Base-by-base conservation (phyloP, 2,888 invertebrate species). In the Rhodophaea formosa region DNA sequence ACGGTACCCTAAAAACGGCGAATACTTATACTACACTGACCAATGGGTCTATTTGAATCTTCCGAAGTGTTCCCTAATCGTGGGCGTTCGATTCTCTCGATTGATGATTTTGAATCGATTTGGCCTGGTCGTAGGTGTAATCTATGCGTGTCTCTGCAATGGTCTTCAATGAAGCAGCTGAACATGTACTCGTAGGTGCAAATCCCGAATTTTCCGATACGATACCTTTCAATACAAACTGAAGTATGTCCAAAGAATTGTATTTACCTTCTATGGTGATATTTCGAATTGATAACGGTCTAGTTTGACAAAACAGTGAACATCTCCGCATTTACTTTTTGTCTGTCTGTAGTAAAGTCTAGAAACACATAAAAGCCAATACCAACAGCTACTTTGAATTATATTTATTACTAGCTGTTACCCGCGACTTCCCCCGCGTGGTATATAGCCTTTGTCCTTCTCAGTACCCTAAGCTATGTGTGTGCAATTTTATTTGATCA, bases 11-110 rank as follows among this genome's bases (percentile, higher is more conserved):
- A 75, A 71, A 67, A 70, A 56, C 65, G 77, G 77, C 80, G 70
- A 70, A 68, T 74, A 71, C 67, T 63, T 71, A n/a, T n/a, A 39
- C 39, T 39, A 39, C 6, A 77, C 70, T 80, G 82, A 76, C 72
- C 80, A 80, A 5, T 70, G 80, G 78, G 79, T 71, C 73, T 75
- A 75, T 81, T 81, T 72, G 68, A 74, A 74, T 71, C 73, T 55
- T 46, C 17, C 23, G 58, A 67, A 71, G 68, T 65, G 65, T 65
- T 62, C 62, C 46, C 7, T 62, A 71, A 71, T 67, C 69, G 69
- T 57, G 64, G 71, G 74, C 74, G 71, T 71, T 70, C 59, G 66
- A 67, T 63, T 61, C 63, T 66, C 64, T 64, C 66, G 70, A 68
- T 64, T 59, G 63, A 62, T 79, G 75, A 58, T 56, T 70, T 69